phyloP scores from a whole-genome alignment of 1,140 invertebrate genomes.

The Antheraea pernyi region DNA sequence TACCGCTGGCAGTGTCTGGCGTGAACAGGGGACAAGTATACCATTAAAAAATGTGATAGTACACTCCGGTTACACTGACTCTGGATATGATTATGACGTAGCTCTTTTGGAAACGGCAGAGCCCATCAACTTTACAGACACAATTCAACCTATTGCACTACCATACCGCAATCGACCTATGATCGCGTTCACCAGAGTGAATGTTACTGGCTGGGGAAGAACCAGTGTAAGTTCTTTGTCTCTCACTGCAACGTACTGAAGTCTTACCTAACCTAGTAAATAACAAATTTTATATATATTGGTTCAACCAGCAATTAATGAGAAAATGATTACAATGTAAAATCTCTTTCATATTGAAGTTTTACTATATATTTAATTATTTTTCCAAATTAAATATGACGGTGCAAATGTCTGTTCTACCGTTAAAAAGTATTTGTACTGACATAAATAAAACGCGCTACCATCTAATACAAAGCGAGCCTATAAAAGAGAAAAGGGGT shows the following conservation, averaged over 20 bases:
- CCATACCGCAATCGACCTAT: conserved; percentile 34
- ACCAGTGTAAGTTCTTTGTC: conserved; percentile 30
- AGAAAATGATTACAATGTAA: too few relatives aligned
- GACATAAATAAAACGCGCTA: too few relatives aligned
- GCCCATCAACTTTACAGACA: conserved; percentile 51
- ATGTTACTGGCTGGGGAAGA: conserved; percentile 62
- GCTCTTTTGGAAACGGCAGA: conserved; percentile 74
- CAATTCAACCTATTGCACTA: conserved; percentile 46
- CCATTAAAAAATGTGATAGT: conserved; percentile 63
- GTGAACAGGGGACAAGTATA: conserved; percentile 60
- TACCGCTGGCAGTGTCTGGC: conserved; percentile 62
- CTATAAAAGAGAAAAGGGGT: too few relatives aligned
- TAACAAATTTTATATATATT: too few relatives aligned
- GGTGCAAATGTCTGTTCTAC: too few relatives aligned
- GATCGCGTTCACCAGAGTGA: conserved; percentile 30
- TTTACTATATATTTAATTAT: too few relatives aligned
- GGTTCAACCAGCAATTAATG: too few relatives aligned
- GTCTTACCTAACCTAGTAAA: too few relatives aligned
- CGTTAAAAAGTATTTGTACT: too few relatives aligned
- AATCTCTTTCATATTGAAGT: too few relatives aligned
- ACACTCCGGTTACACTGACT: conserved; percentile 72
- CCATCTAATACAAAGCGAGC: too few relatives aligned
- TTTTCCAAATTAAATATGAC: too few relatives aligned
- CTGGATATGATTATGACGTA: conserved; percentile 80
- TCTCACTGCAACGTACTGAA: background rate